A percentile compares a stretch with the other conserved stretches of the same genome.
phyloP scores from a whole-genome alignment of 2,888 invertebrate species.

The Ormyrus thymus region DNA sequence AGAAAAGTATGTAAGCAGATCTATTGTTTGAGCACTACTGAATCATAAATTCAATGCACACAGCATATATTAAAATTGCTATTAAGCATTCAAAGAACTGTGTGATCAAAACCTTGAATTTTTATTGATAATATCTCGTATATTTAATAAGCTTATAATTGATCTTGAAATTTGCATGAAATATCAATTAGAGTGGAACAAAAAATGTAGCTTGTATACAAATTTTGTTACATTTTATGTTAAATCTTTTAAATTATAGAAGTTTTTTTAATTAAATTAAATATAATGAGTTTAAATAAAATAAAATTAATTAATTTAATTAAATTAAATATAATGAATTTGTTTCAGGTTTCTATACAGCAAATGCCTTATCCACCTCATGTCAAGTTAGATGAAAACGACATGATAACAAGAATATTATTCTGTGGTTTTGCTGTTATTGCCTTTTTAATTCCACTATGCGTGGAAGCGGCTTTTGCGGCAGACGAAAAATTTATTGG shows the following conservation, averaged over 20 bases:
- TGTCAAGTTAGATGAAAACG: constrained; percentile 60
- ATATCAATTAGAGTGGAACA: background rate
- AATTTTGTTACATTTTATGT: background rate
- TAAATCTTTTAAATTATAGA: background rate
- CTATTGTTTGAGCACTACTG: constrained; percentile 32
- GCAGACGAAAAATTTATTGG: constrained; percentile 71
- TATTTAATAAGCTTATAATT: constrained; percentile 36
- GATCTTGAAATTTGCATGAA: constrained; percentile 20
- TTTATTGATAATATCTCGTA: constrained; percentile 40
- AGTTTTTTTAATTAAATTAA: background rate
- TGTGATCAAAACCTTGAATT: constrained; percentile 45
- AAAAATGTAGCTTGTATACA: background rate
- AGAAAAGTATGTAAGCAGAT: constrained; percentile 9
- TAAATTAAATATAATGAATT: background rate
- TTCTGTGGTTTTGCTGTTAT: constrained; percentile 64
- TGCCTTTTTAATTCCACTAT: constrained; percentile 68
- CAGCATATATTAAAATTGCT: constrained; percentile 14
- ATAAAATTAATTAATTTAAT: constrained; percentile 18
- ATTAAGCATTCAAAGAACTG: constrained; percentile 39
- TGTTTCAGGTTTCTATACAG: constrained; percentile 66
- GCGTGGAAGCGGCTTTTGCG: constrained; percentile 67
- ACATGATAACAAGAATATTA: constrained; percentile 59
- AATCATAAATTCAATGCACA: constrained; percentile 38
- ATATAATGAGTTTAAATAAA: background rate
- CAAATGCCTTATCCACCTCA: constrained; percentile 71